Conservation (phyloP, 92 coral and sea anemone species). For the Epizoanthus stellaris region DNA sequence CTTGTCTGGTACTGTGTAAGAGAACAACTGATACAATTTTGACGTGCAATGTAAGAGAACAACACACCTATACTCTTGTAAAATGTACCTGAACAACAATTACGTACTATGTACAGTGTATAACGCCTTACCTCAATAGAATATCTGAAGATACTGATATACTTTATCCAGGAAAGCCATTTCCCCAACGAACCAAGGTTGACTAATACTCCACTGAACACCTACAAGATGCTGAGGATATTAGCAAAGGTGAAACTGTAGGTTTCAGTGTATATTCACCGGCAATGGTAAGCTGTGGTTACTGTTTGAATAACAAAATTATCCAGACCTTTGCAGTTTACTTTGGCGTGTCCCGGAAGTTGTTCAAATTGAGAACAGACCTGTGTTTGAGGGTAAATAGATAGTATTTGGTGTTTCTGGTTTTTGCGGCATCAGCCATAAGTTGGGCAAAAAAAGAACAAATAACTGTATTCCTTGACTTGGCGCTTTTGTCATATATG, state of each 20-base stretch:
- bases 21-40: neutral
- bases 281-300: too few species aligned
- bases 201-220: slow-evolving; percentile 90
- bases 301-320: too few species aligned
- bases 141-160: slow-evolving; percentile 90
- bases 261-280: neutral
- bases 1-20: neutral
- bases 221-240: slow-evolving; percentile 41
- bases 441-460: too few species aligned
- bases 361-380: too few species aligned
- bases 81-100: neutral
- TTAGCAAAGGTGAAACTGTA: neutral
- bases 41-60: neutral
- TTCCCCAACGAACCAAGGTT: slow-evolving; percentile 86
- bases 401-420: too few species aligned
- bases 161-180: slow-evolving; percentile 94
- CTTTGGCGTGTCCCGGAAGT: too few species aligned
- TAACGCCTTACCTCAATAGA: slow-evolving; percentile 78
- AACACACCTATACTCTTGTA: neutral
- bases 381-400: too few species aligned
- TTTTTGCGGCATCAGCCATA: too few species aligned
- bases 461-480: too few species aligned
- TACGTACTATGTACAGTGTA: neutral
- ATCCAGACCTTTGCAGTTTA: too few species aligned
- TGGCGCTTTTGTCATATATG: too few species aligned